phyloP scores from a whole-genome alignment of 1,140 invertebrate genomes.

The silkworm (Bombyx mori) region DNA sequence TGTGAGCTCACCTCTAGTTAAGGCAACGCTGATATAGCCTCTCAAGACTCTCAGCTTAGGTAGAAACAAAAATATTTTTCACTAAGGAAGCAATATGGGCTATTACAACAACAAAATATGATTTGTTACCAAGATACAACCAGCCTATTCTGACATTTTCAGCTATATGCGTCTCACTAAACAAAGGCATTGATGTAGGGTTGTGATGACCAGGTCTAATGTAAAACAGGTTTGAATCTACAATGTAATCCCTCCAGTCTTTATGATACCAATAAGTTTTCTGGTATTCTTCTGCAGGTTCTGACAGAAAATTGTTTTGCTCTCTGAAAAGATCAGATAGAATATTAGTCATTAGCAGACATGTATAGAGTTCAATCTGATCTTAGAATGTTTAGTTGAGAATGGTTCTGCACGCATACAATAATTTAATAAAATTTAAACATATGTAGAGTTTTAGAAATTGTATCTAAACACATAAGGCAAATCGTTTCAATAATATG shows the following conservation, averaged over 20 bases:
- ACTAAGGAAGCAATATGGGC: no score
- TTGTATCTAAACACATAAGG: no score
- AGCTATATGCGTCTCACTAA: constrained; percentile 73
- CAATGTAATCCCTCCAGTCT: constrained; percentile 86
- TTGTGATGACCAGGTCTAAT: constrained; percentile 83
- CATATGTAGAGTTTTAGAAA: no score
- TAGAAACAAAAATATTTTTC: no score
- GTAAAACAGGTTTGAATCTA: constrained; percentile 83
- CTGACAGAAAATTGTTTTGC: constrained; percentile 48
- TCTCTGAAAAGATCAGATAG: constrained; percentile 29
- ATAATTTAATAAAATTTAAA: no score
- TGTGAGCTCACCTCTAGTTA: no score
- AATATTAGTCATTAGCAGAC: no score
- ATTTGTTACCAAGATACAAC: constrained; percentile 60
- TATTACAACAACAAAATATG: neutral
- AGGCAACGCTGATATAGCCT: no score
- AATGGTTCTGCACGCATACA: no score
- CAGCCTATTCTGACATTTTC: constrained; percentile 73
- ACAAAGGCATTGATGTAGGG: constrained; percentile 78
- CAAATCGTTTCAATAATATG: neutral
- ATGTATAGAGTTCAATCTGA: no score
- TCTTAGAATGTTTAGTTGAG: no score
- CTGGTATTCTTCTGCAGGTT: constrained; percentile 57
- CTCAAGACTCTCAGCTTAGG: no score
- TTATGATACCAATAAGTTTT: constrained; percentile 83